Conservation (phyloP, 2,113 vertebrate genomes). For the Cyanoramphus novaezelandiae region DNA sequence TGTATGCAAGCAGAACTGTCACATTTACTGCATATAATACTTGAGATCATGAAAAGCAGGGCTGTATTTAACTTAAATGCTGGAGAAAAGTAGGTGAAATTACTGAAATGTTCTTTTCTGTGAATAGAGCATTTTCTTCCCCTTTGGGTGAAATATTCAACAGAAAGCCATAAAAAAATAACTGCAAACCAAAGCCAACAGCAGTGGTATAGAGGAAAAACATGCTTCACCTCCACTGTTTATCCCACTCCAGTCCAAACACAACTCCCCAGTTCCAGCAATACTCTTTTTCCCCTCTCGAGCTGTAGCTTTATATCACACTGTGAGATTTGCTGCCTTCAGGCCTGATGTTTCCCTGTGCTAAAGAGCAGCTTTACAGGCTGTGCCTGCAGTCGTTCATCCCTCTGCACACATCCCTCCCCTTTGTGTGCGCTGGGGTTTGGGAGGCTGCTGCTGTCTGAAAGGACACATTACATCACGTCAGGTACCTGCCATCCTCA, state of each 20-base stretch:
- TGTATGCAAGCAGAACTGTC: conserved; percentile 16
- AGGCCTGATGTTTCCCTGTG: not conserved
- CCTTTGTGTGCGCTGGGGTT: not conserved
- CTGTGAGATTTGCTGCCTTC: not conserved
- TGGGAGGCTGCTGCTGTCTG: too few species aligned
- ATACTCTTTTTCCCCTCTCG: not conserved
- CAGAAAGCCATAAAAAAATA: not conserved
- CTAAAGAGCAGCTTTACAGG: not conserved
- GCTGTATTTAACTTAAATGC: not conserved
- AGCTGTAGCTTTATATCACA: not conserved
- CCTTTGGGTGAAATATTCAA: not conserved
- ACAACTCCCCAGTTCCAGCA: not conserved
- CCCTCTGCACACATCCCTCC: not conserved
- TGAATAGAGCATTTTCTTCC: not conserved
- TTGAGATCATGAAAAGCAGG: not conserved
- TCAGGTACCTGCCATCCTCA: accelerated
- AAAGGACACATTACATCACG: accelerated
- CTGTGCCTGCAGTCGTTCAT: not conserved
- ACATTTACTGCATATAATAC: not conserved
- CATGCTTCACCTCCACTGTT: not conserved
- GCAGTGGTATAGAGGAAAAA: not conserved
- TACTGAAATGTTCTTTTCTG: not conserved
- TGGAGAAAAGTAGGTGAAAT: not conserved
- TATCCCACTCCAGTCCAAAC: not conserved
- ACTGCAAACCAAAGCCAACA: not conserved